These are phyloP conservation scores for Temnothorax ravouxi DNA, from an alignment of 2,888 invertebrate genomes.

Conservation along the genomic window DNA sequence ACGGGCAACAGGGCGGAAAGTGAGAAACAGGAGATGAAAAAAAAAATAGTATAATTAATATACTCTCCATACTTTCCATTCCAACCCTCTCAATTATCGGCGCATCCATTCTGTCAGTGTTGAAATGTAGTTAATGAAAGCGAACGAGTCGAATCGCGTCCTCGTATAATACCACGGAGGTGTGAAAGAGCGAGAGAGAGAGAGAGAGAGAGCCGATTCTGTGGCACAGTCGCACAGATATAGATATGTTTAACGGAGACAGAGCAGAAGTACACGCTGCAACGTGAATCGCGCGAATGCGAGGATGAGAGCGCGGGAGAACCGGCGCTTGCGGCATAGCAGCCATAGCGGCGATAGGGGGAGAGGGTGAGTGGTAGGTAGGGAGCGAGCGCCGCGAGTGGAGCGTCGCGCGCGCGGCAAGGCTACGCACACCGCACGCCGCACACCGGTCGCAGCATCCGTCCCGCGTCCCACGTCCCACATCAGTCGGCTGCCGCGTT, in stretches of 20 bases:
- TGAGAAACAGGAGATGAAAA: conserved; percentile 30
- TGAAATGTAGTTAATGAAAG: conserved; percentile 53
- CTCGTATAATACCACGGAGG: conserved; percentile 44
- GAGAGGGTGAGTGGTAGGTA: background rate
- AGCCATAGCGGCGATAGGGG: background rate
- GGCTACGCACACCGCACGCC: conserved; percentile 53
- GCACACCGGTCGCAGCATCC: conserved; percentile 71
- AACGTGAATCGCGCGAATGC: conserved; percentile 25
- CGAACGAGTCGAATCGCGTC: conserved; percentile 33
- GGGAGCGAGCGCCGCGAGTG: background rate
- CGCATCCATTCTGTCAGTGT: conserved; percentile 46
- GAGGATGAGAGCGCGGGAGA: conserved; percentile 42
- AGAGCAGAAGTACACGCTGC: background rate
- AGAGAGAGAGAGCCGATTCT: background rate
- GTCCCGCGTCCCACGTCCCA: conserved; percentile 44
- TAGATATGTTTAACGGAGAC: background rate
- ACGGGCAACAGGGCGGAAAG: background rate
- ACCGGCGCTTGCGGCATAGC: conserved; percentile 42
- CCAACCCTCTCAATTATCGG: conserved; percentile 36
- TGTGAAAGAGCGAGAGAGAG: conserved; percentile 28
- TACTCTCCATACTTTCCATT: conserved; percentile 30
- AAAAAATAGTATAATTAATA: conserved; percentile 45
- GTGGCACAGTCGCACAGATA: no score
- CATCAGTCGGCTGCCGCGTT: conserved; percentile 72
- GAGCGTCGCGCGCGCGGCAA: conserved; percentile 19